Percentiles rank a stretch among this genome's conserved stretches.
Conservation (phyloP, 2,888 invertebrate species). For the Rhagonycha fulva region DNA sequence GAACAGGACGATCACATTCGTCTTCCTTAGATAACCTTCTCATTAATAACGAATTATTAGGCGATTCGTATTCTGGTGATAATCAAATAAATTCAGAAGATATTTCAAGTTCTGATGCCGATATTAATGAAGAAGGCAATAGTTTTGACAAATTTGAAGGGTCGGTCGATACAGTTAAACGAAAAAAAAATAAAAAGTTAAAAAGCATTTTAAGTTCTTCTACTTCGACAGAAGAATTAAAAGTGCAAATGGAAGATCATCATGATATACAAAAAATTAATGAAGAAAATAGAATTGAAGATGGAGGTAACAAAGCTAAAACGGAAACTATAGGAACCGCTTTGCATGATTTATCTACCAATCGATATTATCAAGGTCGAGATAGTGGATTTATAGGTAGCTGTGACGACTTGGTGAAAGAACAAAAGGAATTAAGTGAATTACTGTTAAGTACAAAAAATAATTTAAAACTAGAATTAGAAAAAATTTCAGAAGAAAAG, state of each 20-base stretch:
- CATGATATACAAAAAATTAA: slow-evolving; percentile 62
- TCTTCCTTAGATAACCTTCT: slow-evolving; percentile 80
- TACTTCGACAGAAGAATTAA: slow-evolving; percentile 63
- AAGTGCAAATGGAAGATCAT: slow-evolving; percentile 65
- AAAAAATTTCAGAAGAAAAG: slow-evolving; percentile 65
- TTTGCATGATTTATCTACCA: slow-evolving; percentile 61
- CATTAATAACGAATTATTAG: slow-evolving; percentile 62
- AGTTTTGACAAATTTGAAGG: slow-evolving; percentile 74
- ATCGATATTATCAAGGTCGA: slow-evolving; percentile 80
- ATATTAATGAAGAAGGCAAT: slow-evolving; percentile 68
- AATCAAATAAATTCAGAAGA: slow-evolving; percentile 59
- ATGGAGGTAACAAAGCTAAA: slow-evolving; percentile 70
- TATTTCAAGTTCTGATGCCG: slow-evolving; percentile 73
- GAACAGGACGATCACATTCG: slow-evolving; percentile 81
- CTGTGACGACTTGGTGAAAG: slow-evolving; percentile 81
- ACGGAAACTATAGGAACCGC: slow-evolving; percentile 64
- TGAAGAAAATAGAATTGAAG: slow-evolving; percentile 64
- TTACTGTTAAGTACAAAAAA: slow-evolving; percentile 40
- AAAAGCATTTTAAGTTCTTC: slow-evolving; percentile 53
- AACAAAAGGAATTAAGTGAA: slow-evolving; percentile 57
- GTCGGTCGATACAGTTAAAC: slow-evolving; percentile 80
- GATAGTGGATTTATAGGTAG: slow-evolving; percentile 90
- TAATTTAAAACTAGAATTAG: slow-evolving; percentile 62
- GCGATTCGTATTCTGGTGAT: slow-evolving; percentile 45
- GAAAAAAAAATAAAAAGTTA: slow-evolving; percentile 80